Evolutionary conservation across 2,797 vertebrate species (phyloP).

Genomic region (Enteromius radiatus): DNA sequence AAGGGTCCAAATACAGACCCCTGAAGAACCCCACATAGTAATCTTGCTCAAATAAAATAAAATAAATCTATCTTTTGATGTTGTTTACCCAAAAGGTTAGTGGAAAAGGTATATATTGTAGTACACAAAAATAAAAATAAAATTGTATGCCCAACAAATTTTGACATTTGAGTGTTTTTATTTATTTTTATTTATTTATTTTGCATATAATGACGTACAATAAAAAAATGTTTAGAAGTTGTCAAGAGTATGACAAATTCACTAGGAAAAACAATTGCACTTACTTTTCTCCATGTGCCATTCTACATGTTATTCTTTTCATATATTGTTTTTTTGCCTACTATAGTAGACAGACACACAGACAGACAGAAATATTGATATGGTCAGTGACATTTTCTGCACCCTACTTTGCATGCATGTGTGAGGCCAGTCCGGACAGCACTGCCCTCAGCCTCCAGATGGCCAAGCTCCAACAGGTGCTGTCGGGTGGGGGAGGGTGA

Average conservation of each 20-base stretch:
- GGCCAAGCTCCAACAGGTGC: constrained; percentile 77
- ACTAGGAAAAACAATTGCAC: neutral
- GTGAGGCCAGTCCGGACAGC: constrained; percentile 49
- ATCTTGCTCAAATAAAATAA: neutral
- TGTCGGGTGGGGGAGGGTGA: constrained; percentile 62
- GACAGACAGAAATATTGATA: neutral
- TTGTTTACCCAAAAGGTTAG: neutral
- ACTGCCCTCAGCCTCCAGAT: constrained; percentile 69
- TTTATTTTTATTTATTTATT: neutral
- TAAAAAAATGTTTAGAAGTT: neutral
- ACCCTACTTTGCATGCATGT: constrained; percentile 26
- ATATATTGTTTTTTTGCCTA: neutral
- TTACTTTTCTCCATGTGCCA: neutral
- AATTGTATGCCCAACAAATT: neutral
- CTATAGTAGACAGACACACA: neutral
- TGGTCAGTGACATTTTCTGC: neutral
- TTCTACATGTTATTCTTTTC: neutral
- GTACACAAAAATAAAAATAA: neutral
- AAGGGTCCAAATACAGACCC: neutral
- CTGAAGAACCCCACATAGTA: neutral
- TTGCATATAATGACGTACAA: neutral
- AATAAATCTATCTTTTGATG: neutral
- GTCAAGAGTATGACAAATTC: neutral
- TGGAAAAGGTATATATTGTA: neutral
- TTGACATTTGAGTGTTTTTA: neutral